Evolutionary conservation across 2,888 invertebrate species (phyloP).

Genomic region (Oegoconia quadripuncta): DNA sequence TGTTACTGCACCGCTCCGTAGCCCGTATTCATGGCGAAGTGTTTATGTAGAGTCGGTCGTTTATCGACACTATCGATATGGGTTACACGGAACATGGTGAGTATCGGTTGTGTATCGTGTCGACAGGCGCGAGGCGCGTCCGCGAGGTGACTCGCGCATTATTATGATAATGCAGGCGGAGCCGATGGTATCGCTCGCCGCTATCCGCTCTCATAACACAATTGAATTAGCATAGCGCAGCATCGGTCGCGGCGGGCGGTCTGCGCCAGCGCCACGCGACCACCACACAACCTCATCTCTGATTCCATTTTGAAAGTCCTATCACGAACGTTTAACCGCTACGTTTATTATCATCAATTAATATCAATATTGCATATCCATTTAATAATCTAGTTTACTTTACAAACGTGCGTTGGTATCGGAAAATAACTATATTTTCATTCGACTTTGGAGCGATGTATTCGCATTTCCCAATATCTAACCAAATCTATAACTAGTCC

Average conservation of each 20-base stretch:
- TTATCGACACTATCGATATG: constrained; percentile 9
- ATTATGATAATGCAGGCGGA: constrained; percentile 75
- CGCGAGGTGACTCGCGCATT: constrained; percentile 69
- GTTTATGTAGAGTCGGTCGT: constrained; percentile 5
- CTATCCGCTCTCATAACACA: constrained; percentile 66
- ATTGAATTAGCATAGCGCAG: constrained; percentile 77
- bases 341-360: constrained; percentile 7
- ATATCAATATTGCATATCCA: not conserved
- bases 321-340: constrained; percentile 20
- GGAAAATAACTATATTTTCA: too few species aligned
- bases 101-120: constrained; percentile 41
- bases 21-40: not conserved
- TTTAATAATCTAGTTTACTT: not conserved
- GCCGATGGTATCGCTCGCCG: constrained; percentile 59
- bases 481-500: constrained; percentile 14
- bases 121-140: constrained; percentile 46
- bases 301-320: constrained; percentile 36
- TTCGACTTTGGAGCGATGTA: too few species aligned
- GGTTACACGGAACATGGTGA: constrained; percentile 14
- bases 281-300: constrained; percentile 43
- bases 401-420: too few species aligned
- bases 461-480: constrained; percentile 15
- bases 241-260: constrained; percentile 67
- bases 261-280: constrained; percentile 71
- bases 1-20: constrained; percentile 1